Evolutionary conservation across 2,797 vertebrate species (phyloP).

Genomic region (Alca torda): DNA sequence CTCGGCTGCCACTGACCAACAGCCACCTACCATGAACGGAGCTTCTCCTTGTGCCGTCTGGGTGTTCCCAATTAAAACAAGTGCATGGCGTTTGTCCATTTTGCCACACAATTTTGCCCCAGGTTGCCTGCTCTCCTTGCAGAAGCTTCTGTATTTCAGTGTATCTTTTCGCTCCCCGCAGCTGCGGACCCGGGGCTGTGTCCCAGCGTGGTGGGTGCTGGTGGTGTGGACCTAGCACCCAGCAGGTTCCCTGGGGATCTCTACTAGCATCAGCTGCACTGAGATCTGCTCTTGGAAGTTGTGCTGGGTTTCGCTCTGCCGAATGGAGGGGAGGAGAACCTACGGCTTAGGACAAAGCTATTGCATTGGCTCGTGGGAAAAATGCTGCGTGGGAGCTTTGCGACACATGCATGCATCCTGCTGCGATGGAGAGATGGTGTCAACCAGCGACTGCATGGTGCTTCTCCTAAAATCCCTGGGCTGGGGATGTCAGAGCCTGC

Average conservation of each 20-base stretch:
- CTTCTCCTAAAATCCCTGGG: neutral
- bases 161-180: neutral
- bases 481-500: neutral
- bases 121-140: fast-evolving
- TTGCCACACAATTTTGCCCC: neutral
- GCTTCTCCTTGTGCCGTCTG: neutral
- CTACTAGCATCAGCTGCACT: neutral
- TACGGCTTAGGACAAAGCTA: neutral
- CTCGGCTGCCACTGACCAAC: neutral
- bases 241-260: neutral
- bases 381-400: neutral
- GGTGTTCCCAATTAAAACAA: neutral
- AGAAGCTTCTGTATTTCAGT: neutral
- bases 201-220: fast-evolving
- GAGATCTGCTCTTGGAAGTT: neutral
- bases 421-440: neutral
- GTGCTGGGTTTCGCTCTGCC: neutral
- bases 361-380: fast-evolving
- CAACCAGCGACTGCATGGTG: neutral
- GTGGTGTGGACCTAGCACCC: neutral
- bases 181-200: neutral
- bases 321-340: neutral
- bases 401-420: neutral
- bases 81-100: fast-evolving
- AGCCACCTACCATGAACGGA: fast-evolving